Evolutionary conservation across 2,797 vertebrate species (phyloP).

Genomic region (Sebastes glaucus): DNA sequence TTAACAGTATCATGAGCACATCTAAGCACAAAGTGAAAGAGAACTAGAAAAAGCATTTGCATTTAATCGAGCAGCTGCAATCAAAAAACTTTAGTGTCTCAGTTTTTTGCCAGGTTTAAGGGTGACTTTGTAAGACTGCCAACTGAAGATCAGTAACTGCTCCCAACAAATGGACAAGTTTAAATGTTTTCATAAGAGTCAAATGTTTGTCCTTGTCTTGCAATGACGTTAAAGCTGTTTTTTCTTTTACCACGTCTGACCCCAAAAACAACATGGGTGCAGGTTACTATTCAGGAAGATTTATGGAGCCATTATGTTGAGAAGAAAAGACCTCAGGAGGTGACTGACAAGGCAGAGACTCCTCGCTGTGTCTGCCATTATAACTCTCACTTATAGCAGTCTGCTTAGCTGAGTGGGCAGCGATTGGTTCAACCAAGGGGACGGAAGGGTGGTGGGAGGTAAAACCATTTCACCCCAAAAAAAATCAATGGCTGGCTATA

Average conservation of each 20-base stretch:
- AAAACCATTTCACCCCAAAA: not conserved
- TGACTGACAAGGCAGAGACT: constrained; percentile 53
- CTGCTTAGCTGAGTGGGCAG: constrained; percentile 23
- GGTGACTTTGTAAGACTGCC: constrained; percentile 22
- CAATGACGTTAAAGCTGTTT: not conserved
- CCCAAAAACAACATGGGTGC: constrained; percentile 42
- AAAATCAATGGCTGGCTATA: not conserved
- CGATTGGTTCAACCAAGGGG: constrained; percentile 18
- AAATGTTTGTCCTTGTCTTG: not conserved
- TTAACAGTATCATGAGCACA: constrained; percentile 52
- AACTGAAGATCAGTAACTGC: not conserved
- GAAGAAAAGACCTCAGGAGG: constrained; percentile 51
- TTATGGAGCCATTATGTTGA: constrained; percentile 54
- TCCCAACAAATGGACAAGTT: not conserved
- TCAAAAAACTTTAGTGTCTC: constrained; percentile 1
- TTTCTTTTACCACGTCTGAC: not conserved
- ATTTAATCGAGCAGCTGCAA: constrained; percentile 23
- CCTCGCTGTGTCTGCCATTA: constrained; percentile 54
- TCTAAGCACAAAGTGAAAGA: constrained; percentile 43
- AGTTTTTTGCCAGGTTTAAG: constrained; percentile 26
- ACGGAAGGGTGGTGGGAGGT: not conserved
- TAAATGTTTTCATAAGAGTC: not conserved
- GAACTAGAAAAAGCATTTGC: constrained; percentile 45
- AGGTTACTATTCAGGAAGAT: constrained; percentile 47
- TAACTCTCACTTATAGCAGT: constrained; percentile 52